Evolutionary conservation across 2,888 invertebrate species (phyloP).

Genomic region (Strigamia transsilvanica): DNA sequence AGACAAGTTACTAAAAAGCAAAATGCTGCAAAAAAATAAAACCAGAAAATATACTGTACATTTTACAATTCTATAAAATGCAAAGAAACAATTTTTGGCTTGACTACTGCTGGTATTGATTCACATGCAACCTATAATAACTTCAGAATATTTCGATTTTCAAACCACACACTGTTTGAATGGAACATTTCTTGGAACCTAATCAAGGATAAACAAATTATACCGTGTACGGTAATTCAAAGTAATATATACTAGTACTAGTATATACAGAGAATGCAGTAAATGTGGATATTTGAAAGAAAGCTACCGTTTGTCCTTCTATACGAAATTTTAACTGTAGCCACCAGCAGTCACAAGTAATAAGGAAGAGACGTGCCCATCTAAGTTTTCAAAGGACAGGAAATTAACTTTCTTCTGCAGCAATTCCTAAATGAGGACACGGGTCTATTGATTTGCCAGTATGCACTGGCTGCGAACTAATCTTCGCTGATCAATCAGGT

Average conservation of each 20-base stretch:
- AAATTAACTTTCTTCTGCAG: conserved; percentile 16
- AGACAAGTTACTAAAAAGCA: not conserved
- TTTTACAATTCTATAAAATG: not conserved
- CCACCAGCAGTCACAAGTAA: not conserved
- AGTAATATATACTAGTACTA: too few species aligned
- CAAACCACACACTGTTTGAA: not conserved
- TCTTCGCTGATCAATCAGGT: conserved; percentile 21
- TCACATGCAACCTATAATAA: not conserved
- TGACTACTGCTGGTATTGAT: not conserved
- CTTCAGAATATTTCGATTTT: not conserved
- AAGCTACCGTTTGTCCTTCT: not conserved
- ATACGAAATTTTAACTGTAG: not conserved
- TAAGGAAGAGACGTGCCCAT: not conserved
- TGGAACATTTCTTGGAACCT: not conserved
- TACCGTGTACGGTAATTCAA: not conserved
- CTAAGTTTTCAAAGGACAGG: not conserved
- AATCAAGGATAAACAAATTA: not conserved
- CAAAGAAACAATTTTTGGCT: not conserved
- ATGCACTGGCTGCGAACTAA: not conserved
- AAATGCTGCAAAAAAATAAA: not conserved
- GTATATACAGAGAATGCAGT: not conserved
- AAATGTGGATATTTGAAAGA: not conserved
- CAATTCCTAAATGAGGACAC: conserved; percentile 21
- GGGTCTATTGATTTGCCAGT: conserved; percentile 3
- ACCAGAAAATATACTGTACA: too few species aligned